Conservation (phyloP, 1,140 invertebrate genomes). For the Drosophila insularis region DNA sequence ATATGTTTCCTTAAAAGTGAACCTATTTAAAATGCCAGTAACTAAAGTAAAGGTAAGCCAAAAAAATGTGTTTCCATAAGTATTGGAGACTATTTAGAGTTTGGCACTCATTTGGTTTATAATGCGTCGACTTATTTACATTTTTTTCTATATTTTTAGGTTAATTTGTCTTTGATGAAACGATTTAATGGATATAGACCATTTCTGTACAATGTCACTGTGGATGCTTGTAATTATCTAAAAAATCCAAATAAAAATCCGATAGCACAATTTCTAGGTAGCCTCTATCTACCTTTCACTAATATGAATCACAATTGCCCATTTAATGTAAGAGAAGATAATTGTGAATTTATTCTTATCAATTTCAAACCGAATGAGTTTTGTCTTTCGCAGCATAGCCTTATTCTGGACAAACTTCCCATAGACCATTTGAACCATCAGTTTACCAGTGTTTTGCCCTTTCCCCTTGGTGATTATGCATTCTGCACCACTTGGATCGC, state of each 20-base stretch:
- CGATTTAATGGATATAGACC: not conserved
- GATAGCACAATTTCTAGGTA: not conserved
- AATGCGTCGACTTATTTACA: not conserved
- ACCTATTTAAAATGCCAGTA: not conserved
- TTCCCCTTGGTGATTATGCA: not conserved
- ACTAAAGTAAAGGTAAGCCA: not conserved
- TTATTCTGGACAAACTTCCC: not conserved
- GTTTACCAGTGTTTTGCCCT: not conserved
- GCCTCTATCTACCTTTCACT: not conserved
- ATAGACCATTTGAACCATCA: not conserved
- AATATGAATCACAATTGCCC: not conserved
- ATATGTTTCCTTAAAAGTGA: conserved; percentile 2
- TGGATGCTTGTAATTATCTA: not conserved
- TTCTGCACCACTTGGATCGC: not conserved
- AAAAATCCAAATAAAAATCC: not conserved
- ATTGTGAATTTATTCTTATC: not conserved
- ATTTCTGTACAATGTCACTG: not conserved
- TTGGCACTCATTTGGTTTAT: too few species aligned
- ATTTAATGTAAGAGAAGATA: not conserved
- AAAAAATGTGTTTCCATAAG: too few species aligned
- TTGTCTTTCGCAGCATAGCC: not conserved
- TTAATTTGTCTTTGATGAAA: not conserved
- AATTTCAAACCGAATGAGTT: not conserved
- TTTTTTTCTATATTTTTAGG: not conserved
- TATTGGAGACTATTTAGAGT: too few species aligned